Percentiles rank a stretch among this genome's conserved stretches.
Evolutionary conservation across 2,113 vertebrate species (phyloP).

Genomic region (Otocyon megalotis): DNA sequence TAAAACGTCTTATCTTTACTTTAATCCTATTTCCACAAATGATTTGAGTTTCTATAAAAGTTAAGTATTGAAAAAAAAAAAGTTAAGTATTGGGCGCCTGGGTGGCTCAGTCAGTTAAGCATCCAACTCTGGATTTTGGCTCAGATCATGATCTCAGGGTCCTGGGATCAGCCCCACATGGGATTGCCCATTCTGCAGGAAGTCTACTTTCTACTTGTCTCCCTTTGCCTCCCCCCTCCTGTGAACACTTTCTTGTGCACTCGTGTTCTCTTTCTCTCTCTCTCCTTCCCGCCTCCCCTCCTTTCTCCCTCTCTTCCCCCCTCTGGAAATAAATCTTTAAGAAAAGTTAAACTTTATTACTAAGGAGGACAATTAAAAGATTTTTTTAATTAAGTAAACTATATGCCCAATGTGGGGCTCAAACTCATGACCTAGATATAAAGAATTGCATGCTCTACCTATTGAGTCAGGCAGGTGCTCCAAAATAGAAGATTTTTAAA

Average conservation of each 20-base stretch:
- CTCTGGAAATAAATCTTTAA: neutral
- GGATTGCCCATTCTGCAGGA: neutral
- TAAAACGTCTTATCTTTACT: neutral
- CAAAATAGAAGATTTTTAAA: neutral
- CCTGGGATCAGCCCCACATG: neutral
- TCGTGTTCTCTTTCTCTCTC: neutral
- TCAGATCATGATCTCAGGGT: neutral
- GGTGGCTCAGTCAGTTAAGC: neutral
- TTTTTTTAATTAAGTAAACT: neutral
- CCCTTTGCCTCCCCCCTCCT: neutral
- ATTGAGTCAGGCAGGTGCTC: neutral
- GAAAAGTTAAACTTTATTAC: neutral
- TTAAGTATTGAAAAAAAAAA: neutral
- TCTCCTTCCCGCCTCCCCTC: too few relatives aligned
- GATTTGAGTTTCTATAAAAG: neutral
- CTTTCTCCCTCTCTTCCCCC: too few relatives aligned
- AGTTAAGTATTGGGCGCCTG: neutral
- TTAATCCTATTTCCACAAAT: conserved; percentile 13
- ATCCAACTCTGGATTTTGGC: neutral
- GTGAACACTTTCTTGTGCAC: too few relatives aligned
- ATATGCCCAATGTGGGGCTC: neutral
- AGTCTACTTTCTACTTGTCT: neutral
- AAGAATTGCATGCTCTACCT: neutral
- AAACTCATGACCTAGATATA: neutral
- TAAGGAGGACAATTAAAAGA: neutral